Evolutionary conservation across 2,113 vertebrate genomes (phyloP), one percentile per base, ranked within the genome.

Genomic region (Sinocyclocheilus rhinocerous): DNA sequence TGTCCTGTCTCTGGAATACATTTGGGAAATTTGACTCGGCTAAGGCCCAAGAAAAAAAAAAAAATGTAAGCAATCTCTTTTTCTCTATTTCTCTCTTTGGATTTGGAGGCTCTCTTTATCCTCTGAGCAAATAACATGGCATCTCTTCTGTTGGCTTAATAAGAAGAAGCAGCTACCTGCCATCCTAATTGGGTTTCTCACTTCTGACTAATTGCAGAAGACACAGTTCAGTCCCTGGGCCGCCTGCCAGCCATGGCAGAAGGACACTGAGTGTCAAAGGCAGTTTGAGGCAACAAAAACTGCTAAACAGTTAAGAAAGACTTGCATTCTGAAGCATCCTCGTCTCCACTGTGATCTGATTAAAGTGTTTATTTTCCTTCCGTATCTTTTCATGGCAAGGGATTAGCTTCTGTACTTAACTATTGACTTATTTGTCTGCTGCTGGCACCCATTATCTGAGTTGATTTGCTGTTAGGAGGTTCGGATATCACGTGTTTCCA

Each of bases 91-190:
- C 81, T 84, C 72, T 81, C 83, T 63, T 33, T 80, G 8, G 12
- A 63, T 26, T 67, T 16, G 73, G 69, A 70, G 57, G 79, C 86
- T 85, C 73, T 26, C 22, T 83, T 42, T 61, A 11, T 59, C 59
- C 90, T 87, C 29, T 81, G 59, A 39, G 57, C 39, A 52, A 72
- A 87, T 90, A 93, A 91, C 93, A 89, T 75, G 90, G 79, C 90
- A 89, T 94, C 91, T 93, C 87, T 78, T 89, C 84, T 22, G 84
- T 84, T 16, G 80, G 80, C 63, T 76, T 92, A 93, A 92, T 91
- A 22, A 88, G 90, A 93, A 90, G 91, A 91, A 94, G 92, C 94
- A 92, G 92, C 92, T 93, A 94, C 93, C 93, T 94, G 93, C 91
- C 93, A 93, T 92, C 89, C 93, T 94, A 94, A 94, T 94, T 94